Conservation (phyloP, 2,888 invertebrate species). For the Diaphora mendica region DNA sequence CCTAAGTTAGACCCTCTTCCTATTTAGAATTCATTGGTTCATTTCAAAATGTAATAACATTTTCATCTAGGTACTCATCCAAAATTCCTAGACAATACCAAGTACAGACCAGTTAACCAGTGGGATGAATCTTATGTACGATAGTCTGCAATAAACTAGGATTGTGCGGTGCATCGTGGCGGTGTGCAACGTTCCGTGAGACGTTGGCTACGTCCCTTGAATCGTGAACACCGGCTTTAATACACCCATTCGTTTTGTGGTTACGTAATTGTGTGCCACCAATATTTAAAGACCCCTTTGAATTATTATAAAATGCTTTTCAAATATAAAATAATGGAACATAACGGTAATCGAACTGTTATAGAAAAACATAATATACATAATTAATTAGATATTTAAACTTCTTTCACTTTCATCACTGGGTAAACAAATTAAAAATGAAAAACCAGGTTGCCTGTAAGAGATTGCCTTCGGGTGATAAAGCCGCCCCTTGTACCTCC, state of each 20-base stretch:
- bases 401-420: too few species aligned
- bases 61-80: not conserved
- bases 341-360: not conserved
- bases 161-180: conserved; percentile 37
- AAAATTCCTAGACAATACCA: conserved; percentile 17
- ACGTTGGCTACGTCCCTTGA: conserved; percentile 35
- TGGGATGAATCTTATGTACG: conserved; percentile 26
- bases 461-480: too few species aligned
- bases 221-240: conserved; percentile 26
- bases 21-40: not conserved
- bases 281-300: not conserved
- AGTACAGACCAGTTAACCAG: conserved; percentile 21
- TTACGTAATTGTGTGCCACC: conserved; percentile 8
- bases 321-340: not conserved
- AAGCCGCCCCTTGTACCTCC: too few species aligned
- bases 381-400: too few species aligned
- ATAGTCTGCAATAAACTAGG: conserved; percentile 45
- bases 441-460: too few species aligned
- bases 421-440: too few species aligned
- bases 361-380: not conserved
- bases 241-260: conserved; percentile 22
- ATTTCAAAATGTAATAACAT: not conserved
- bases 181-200: conserved; percentile 41
- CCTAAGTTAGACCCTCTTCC: too few species aligned
- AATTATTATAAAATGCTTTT: not conserved